Conservation (phyloP, 64 coral and sea anemone species). For the Porites lutea region DNA sequence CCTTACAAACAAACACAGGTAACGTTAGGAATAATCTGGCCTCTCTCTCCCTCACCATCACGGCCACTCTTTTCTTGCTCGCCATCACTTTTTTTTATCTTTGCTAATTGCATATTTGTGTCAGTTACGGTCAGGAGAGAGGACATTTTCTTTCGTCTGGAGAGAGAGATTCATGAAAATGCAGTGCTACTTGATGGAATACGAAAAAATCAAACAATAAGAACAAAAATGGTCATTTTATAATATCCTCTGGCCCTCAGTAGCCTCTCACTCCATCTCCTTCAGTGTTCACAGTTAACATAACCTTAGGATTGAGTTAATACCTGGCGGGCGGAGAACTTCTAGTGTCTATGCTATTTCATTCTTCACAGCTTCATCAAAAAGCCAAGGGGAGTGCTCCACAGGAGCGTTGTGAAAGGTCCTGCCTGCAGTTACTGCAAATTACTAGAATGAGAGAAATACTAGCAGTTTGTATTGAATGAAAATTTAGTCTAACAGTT, state of each 20-base stretch:
- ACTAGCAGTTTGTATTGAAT: neutral
- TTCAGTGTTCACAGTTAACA: too few relatives aligned
- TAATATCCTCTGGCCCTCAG: neutral
- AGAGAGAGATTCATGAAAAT: neutral
- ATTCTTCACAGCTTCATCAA: neutral
- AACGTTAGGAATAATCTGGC: neutral
- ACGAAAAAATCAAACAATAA: too few relatives aligned
- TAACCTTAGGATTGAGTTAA: neutral
- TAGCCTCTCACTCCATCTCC: too few relatives aligned
- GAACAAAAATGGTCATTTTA: too few relatives aligned
- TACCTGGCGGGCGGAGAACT: neutral
- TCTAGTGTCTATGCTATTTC: neutral
- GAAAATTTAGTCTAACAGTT: neutral
- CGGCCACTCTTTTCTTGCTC: neutral
- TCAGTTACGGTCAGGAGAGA: conserved; percentile 5
- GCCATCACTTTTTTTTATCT: neutral
- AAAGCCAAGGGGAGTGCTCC: neutral
- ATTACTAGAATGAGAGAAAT: neutral
- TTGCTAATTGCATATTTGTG: neutral
- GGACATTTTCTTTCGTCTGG: neutral
- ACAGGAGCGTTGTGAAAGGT: neutral
- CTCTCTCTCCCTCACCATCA: neutral
- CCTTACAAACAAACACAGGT: neutral
- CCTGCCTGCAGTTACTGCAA: neutral
- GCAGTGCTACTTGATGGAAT: too few relatives aligned